Conservation (phyloP, 2,797 vertebrate genomes). For the Lutjanus campechanus region DNA sequence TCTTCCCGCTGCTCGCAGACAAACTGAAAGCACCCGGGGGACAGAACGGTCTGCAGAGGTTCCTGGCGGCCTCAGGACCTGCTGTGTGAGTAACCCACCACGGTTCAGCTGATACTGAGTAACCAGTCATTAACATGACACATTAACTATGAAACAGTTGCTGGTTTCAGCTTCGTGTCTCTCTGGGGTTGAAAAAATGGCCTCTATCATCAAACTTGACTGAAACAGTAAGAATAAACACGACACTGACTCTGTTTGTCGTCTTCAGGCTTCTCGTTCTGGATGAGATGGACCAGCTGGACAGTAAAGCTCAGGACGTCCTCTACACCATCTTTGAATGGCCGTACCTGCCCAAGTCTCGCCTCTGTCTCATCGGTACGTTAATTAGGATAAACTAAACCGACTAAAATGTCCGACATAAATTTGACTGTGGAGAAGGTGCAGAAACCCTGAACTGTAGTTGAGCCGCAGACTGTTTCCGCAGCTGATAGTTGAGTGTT, state of each 20-base stretch:
- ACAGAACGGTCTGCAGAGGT: slow-evolving; percentile 83
- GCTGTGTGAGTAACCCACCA: slow-evolving; percentile 88
- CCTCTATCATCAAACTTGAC: no score
- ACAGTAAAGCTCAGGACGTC: slow-evolving; percentile 95
- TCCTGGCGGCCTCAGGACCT: slow-evolving; percentile 86
- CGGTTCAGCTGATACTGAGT: neutral
- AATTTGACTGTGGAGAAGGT: no score
- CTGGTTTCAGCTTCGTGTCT: no score
- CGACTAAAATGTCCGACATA: no score
- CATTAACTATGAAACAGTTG: no score
- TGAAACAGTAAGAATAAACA: no score
- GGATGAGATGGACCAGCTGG: slow-evolving; percentile 97
- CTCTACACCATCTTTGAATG: slow-evolving; percentile 97
- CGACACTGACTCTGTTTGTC: neutral
- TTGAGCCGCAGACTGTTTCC: no score
- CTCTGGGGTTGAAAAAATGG: no score
- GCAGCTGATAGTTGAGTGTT: neutral
- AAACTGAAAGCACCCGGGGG: slow-evolving; percentile 81
- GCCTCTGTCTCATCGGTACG: slow-evolving; percentile 92
- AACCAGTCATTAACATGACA: no score
- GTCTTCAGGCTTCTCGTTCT: slow-evolving; percentile 90
- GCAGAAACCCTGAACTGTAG: neutral
- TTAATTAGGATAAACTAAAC: no score
- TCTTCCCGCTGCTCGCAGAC: slow-evolving; percentile 91
- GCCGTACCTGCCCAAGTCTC: slow-evolving; percentile 89